Base-by-base conservation (phyloP, 2,888 invertebrate genomes). In the Drosophila histrio region DNA sequence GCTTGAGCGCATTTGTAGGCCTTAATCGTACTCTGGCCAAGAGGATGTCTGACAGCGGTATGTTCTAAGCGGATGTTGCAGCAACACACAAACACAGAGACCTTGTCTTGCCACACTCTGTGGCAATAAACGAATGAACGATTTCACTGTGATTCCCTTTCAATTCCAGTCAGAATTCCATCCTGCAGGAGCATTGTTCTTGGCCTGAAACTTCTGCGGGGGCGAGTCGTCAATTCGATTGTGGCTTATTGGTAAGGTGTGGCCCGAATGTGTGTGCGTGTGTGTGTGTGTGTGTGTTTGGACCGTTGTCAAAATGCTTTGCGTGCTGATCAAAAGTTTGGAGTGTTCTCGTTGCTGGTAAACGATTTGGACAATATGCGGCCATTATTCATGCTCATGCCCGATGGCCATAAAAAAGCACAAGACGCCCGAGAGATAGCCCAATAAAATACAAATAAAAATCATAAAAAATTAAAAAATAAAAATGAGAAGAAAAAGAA, bases 1-100 rank as follows among this genome's bases (percentile, higher is more conserved):
- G 84, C 81, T 84, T 84, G 71, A 81, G 81, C 76, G 84, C 43
- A 53, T 86, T 85, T 85, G 72, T 86, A 72, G 86, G 83, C 71
- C 56, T 61, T 5, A 52, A 15, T 11, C 30, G 21, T 17, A n/a
- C 49, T 49, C 69, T 50, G 9, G 19, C 19, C 28, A 36, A 66
- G 81, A 84, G 84, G 83, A 83, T 83, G 86, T 79, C 63, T 52
- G 63, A 39, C 47, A 46, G 36, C 50, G 30, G 30, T 46, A 24
- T 32, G 50, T 74, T 74, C 67, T 70, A 56, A 52, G 61, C 74
- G 77, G 77, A 77, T 77, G 65, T 77, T 77, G 64, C 36, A 34
- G 54, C 61, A 58, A 50, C 36, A 28, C 19, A 11, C 34, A 34
- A n/a, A 21, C 13, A 39, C 6, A 1, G 13, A 46, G 26, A 49